Evolutionary conservation across 2,888 invertebrate genomes (phyloP).

Genomic region (Erebia palarica): DNA sequence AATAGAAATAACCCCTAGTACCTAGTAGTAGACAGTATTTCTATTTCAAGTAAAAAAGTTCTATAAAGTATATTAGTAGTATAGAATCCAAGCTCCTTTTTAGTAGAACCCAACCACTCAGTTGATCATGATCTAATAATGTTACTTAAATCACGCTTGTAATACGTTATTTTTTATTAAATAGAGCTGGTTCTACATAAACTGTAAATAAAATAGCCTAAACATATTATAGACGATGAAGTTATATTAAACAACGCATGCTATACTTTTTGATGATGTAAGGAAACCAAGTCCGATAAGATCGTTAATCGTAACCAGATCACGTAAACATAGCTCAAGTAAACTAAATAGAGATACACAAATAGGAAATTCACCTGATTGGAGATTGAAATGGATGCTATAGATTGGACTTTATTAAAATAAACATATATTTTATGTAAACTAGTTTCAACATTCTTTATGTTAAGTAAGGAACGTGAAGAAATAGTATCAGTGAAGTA

Average conservation of each 20-base stretch:
- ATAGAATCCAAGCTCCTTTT: too few species aligned
- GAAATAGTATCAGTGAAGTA: background rate
- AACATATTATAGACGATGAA: background rate
- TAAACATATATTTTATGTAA: background rate
- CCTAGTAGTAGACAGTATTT: too few species aligned
- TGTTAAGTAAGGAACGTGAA: background rate
- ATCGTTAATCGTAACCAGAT: conserved; percentile 4
- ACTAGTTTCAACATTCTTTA: background rate
- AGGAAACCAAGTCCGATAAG: background rate
- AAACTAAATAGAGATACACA: background rate
- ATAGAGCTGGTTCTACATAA: background rate
- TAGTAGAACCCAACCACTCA: background rate
- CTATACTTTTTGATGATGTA: background rate
- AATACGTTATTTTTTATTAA: background rate
- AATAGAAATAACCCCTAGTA: background rate
- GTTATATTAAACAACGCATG: background rate
- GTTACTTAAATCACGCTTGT: background rate
- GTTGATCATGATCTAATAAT: background rate
- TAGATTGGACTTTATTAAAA: conserved; percentile 1
- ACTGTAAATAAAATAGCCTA: background rate
- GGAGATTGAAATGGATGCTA: background rate
- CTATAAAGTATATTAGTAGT: too few species aligned
- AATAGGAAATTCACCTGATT: background rate
- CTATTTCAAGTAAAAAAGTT: too few species aligned
- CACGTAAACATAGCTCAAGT: background rate